Percentiles rank a stretch among this genome's conserved stretches.
Conservation (phyloP, 2,888 invertebrate genomes). For the Dicyrtoma fusca region DNA sequence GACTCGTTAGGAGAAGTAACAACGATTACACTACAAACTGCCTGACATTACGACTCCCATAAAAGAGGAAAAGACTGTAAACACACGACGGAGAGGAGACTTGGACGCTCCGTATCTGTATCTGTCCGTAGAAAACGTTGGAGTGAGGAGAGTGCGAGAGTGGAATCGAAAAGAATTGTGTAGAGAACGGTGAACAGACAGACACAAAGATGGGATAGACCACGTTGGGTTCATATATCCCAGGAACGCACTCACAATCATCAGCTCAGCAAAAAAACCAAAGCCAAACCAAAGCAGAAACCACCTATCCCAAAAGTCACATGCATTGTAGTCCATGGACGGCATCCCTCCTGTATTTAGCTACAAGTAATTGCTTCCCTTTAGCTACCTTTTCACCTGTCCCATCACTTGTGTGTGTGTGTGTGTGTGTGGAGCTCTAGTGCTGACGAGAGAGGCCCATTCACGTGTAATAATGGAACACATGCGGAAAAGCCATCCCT, state of each 20-base stretch:
- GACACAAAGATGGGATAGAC: not conserved
- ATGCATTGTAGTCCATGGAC: not conserved
- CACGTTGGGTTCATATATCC: not conserved
- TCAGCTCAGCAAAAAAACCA: not conserved
- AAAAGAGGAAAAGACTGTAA: slow-evolving; percentile 3
- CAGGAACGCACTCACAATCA: not conserved
- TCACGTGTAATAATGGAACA: no score
- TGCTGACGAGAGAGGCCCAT: not conserved
- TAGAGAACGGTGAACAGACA: not conserved
- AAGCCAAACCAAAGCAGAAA: not conserved
- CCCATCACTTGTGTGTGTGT: no score
- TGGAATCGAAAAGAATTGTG: not conserved
- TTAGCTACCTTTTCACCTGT: not conserved
- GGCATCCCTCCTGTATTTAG: slow-evolving; percentile 2
- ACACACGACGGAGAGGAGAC: slow-evolving; percentile 8
- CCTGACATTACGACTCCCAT: slow-evolving; percentile 16
- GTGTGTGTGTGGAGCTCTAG: no score
- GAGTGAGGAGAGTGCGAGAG: not conserved
- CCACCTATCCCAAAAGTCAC: not conserved
- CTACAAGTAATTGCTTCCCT: slow-evolving; percentile 14
- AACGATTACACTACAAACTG: slow-evolving; percentile 5
- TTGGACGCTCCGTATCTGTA: not conserved
- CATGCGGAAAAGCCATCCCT: no score
- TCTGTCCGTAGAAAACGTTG: not conserved
- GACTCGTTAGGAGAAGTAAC: not conserved